Base-by-base conservation (phyloP, 2,888 invertebrate species). In the Pelosia muscerda region DNA sequence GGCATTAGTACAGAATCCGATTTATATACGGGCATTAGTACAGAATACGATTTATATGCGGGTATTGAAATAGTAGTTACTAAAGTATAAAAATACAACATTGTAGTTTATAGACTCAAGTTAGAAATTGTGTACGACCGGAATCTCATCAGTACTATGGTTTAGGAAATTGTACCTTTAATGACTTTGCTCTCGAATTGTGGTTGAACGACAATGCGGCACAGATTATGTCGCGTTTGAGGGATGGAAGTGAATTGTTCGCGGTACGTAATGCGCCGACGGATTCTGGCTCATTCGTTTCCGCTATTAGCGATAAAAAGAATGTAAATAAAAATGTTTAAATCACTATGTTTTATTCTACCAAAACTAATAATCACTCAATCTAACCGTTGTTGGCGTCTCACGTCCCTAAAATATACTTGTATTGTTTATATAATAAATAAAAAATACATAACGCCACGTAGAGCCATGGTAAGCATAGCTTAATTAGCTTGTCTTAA, bases 161-260 rank as follows among this genome's bases (percentile, higher is more conserved):
- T 22, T 60, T 55, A 55, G 28, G 19, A 28, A 66, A 61, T 61
- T 28, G 22, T 28, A 25, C 54, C 38, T 55, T 49, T 38, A 60
- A 66, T 56, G 66, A 6, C 34, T 60, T 42, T 34, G 38, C 53
- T 66, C 34, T 38, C 13, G 23, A 55, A 38, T 38, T 55, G 42
- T 42, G 55, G 65, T 26, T 34, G 22, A 10, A 38, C 13, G 22
- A 65, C 58, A 53, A 58, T 61, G 23, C 60, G 38, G 11, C 60
- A 31, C 6, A 55, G 60, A 55, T 66, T 66, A 22, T 28, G 9
- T 26, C 25, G 38, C 60, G n/a, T 55, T 66, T 60, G 42, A 28
- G 38, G 26, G 54, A 60, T 60, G 26, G 60, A 9, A 54, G 53
- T 54, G 54, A 34, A 59, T 65, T 54, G 54, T 31, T 34, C 34